Evolutionary conservation across 2,113 vertebrate species (phyloP).

Genomic region (Crypturellus undulatus): DNA sequence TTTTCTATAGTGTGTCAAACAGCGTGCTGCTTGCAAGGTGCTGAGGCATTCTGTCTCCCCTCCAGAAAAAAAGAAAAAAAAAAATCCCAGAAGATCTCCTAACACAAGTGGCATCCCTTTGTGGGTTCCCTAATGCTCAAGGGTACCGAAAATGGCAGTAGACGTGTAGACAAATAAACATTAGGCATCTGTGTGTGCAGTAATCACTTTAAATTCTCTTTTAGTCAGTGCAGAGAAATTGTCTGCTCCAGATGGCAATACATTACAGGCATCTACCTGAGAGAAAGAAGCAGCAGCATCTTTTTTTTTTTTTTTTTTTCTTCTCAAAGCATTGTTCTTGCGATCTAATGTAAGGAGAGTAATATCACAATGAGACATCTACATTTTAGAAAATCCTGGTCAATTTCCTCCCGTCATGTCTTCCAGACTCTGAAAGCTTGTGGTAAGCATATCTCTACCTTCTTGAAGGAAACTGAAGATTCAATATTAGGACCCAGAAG

Average conservation of each 20-base stretch:
- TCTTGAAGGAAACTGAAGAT: not conserved
- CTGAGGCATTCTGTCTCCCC: not conserved
- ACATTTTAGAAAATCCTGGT: not conserved
- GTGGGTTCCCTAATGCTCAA: not conserved
- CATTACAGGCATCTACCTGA: not conserved
- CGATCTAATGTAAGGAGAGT: not conserved
- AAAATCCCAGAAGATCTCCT: not conserved
- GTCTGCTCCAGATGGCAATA: not conserved
- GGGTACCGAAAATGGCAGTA: not conserved
- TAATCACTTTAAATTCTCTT: fast-evolving
- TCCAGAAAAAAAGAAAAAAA: too few relatives aligned
- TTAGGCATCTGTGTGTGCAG: not conserved
- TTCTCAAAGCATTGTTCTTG: too few relatives aligned
- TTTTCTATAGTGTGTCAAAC: not conserved
- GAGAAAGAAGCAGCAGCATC: fast-evolving
- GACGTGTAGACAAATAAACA: not conserved
- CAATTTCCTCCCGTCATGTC: not conserved
- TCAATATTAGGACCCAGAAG: not conserved
- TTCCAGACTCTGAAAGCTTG: not conserved
- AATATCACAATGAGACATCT: not conserved
- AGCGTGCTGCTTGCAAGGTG: not conserved
- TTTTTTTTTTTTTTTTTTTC: not conserved
- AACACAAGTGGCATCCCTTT: not conserved
- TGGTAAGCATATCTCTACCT: not conserved
- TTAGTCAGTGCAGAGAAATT: not conserved